Conservation (phyloP, 2,888 invertebrate genomes). For the Acrobasis consociella region DNA sequence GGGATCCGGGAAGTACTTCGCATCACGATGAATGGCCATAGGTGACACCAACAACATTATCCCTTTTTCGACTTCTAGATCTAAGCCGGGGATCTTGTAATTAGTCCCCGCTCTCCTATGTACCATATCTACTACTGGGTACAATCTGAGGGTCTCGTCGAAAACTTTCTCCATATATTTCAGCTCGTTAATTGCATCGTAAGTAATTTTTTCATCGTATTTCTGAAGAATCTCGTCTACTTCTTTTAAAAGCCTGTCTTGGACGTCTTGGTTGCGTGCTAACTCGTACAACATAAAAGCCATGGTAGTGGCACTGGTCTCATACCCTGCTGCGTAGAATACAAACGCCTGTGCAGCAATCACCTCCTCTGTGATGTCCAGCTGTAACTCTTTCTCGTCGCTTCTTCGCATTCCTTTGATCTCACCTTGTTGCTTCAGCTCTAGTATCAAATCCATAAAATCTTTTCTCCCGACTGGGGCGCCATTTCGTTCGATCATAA, state of each 20-base stretch:
- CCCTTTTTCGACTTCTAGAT: slow-evolving; percentile 29
- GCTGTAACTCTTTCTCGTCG: slow-evolving; percentile 25
- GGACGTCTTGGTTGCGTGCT: slow-evolving; percentile 58
- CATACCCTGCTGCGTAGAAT: slow-evolving; percentile 70
- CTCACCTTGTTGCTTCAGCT: slow-evolving; percentile 44
- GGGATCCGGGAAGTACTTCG: slow-evolving; percentile 84
- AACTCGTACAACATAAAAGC: slow-evolving; percentile 57
- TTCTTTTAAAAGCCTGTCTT: slow-evolving; percentile 52
- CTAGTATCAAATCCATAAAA: slow-evolving; percentile 56
- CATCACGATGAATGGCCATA: slow-evolving; percentile 80
- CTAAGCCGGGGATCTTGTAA: slow-evolving; percentile 42
- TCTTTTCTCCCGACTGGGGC: slow-evolving; percentile 47
- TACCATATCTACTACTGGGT: slow-evolving; percentile 64
- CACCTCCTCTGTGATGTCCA: slow-evolving; percentile 50
- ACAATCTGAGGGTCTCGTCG: slow-evolving; percentile 64
- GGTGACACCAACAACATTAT: slow-evolving; percentile 24
- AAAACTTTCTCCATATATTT: slow-evolving; percentile 62
- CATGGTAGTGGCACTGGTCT: slow-evolving; percentile 67
- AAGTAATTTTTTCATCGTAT: slow-evolving; percentile 54
- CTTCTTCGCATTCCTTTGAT: slow-evolving; percentile 35
- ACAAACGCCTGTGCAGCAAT: slow-evolving; percentile 66
- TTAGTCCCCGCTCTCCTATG: slow-evolving; percentile 51
- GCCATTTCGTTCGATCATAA: slow-evolving; percentile 47
- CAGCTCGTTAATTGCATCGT: slow-evolving; percentile 60
- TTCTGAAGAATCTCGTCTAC: slow-evolving; percentile 50